Conservation (phyloP, 2,888 invertebrate genomes). For the Ditula angustiorana region DNA sequence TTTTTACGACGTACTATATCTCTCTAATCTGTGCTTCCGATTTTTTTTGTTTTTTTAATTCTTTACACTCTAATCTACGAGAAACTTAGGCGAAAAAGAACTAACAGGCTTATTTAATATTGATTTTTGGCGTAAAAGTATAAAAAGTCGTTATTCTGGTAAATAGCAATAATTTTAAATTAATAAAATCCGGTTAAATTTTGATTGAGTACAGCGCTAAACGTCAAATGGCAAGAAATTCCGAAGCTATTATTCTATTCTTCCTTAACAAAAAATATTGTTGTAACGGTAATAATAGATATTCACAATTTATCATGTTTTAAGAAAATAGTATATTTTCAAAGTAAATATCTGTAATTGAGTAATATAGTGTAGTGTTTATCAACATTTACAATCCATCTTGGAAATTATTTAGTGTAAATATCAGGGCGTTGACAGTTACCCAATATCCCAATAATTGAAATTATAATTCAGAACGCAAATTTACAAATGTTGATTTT, state of each 20-base stretch:
- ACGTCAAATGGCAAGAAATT: neutral
- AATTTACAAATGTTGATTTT: conserved; percentile 70
- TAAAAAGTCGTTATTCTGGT: no score
- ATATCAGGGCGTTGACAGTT: conserved; percentile 42
- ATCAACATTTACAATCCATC: neutral
- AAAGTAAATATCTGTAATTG: no score
- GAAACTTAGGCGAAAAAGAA: no score
- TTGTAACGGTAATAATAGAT: neutral
- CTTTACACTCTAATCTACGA: no score
- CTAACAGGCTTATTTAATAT: no score
- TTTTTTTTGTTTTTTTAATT: no score
- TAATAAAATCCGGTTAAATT: neutral
- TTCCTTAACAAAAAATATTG: neutral
- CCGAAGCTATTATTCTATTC: neutral
- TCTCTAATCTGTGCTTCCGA: no score
- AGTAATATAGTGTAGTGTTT: neutral
- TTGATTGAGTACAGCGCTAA: neutral
- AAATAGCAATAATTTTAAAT: no score
- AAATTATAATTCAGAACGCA: conserved; percentile 57
- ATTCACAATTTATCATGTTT: neutral
- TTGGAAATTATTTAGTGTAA: conserved; percentile 17
- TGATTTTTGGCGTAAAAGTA: no score
- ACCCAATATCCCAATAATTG: conserved; percentile 43
- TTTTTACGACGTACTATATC: no score
- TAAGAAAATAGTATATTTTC: neutral